Percentiles rank a stretch among this genome's conserved stretches.
These are phyloP conservation scores for Shargacucullia verbasci DNA, from an alignment of 2,888 invertebrate genomes.

Conservation along the genomic window DNA sequence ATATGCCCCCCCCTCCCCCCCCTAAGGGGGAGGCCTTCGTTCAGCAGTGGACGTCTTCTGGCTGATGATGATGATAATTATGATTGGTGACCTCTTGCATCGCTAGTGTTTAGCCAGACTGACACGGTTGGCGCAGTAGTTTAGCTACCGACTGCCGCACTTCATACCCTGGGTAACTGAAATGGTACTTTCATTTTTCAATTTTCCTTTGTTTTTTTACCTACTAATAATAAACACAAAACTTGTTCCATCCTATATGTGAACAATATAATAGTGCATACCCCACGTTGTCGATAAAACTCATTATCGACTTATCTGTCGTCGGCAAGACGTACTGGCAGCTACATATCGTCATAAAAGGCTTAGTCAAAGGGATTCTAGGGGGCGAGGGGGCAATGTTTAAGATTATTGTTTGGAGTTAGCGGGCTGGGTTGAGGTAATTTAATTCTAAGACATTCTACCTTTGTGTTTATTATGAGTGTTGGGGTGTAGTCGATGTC, in stretches of 20 bases:
- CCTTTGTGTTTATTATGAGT: slow-evolving; percentile 65
- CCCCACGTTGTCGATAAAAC: slow-evolving; percentile 36
- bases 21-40: no score
- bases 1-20: no score
- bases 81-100: no score
- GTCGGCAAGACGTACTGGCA: slow-evolving; percentile 64
- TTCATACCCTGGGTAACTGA: no score
- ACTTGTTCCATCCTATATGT: not conserved
- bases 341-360: slow-evolving; percentile 75
- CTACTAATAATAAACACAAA: no score
- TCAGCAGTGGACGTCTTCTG: no score
- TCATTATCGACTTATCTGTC: slow-evolving; percentile 77
- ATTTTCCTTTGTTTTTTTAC: no score
- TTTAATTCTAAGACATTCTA: slow-evolving; percentile 83
- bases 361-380: slow-evolving; percentile 65
- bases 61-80: no score
- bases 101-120: no score
- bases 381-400: slow-evolving; percentile 66
- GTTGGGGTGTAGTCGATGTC: slow-evolving; percentile 21
- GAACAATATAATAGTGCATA: slow-evolving; percentile 27
- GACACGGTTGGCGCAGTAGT: no score
- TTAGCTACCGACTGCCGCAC: no score
- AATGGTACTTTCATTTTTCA: no score
- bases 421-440: slow-evolving; percentile 78
- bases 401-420: slow-evolving; percentile 87